Evolutionary conservation across 1,140 invertebrate species (phyloP).

Genomic region (Magallana angulata): DNA sequence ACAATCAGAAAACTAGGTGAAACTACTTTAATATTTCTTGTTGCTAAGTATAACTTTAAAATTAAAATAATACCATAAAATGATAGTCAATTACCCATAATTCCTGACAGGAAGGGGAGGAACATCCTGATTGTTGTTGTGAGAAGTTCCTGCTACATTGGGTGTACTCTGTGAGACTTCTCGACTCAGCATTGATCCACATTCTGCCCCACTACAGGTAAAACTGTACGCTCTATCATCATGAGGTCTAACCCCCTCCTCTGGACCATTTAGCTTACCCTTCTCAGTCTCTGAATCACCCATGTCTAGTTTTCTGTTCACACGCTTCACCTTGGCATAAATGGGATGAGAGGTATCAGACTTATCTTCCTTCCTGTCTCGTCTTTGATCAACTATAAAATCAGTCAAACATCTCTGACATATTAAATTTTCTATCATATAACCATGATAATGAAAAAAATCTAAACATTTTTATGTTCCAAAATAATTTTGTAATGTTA

Average conservation of each 20-base stretch:
- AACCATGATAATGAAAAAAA: too few relatives aligned
- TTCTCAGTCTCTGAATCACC: not conserved
- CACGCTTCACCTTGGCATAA: conserved; percentile 21
- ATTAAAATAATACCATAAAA: not conserved
- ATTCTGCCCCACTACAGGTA: not conserved
- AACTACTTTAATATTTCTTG: too few relatives aligned
- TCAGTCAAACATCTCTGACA: too few relatives aligned
- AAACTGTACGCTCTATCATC: not conserved
- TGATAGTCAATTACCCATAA: conserved; percentile 14
- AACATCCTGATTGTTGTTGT: conserved; percentile 20
- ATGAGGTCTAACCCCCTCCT: not conserved
- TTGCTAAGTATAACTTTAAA: not conserved
- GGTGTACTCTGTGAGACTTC: conserved; percentile 43
- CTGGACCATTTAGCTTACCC: not conserved
- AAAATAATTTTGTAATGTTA: too few relatives aligned
- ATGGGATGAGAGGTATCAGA: not conserved
- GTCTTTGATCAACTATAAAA: not conserved
- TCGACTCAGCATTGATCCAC: not conserved
- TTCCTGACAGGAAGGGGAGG: conserved; percentile 25
- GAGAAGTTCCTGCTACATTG: conserved; percentile 23
- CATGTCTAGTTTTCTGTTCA: conserved; percentile 5
- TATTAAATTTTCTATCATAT: too few relatives aligned
- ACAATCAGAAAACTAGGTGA: too few relatives aligned
- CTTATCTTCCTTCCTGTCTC: not conserved
- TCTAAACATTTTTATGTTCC: too few relatives aligned